Evolutionary conservation across 2,888 invertebrate genomes (phyloP).

Genomic region (Pterobdella sp.): DNA sequence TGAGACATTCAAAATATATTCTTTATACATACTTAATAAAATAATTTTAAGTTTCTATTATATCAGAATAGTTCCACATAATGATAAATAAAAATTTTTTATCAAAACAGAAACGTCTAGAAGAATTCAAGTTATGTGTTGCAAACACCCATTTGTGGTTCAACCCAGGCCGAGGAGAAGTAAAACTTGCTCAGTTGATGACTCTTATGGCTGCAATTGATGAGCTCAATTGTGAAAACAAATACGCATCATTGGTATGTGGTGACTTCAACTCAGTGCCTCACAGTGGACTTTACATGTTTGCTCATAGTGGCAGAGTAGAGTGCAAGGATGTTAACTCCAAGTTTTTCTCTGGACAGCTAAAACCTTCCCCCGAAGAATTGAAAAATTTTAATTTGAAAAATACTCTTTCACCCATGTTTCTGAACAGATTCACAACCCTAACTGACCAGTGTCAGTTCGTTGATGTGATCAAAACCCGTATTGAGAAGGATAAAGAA

Average conservation of each 20-base stretch:
- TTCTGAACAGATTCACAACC: slow-evolving; percentile 49
- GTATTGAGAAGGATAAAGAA: slow-evolving; percentile 3
- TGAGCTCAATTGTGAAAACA: slow-evolving; percentile 41
- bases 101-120: not conserved
- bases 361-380: slow-evolving; percentile 40
- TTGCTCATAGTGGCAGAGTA: slow-evolving; percentile 63
- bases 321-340: slow-evolving; percentile 45
- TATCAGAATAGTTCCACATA: too few relatives aligned
- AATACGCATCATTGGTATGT: slow-evolving; percentile 73
- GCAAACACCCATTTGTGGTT: slow-evolving; percentile 83
- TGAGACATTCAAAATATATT: not conserved
- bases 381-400: slow-evolving; percentile 38
- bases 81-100: too few relatives aligned
- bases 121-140: slow-evolving; percentile 25
- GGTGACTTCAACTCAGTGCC: slow-evolving; percentile 88
- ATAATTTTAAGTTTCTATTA: too few relatives aligned
- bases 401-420: slow-evolving; percentile 31
- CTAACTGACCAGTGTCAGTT: slow-evolving; percentile 55
- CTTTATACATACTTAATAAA: too few relatives aligned
- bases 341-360: slow-evolving; percentile 46
- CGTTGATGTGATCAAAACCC: slow-evolving; percentile 30
- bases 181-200: slow-evolving; percentile 78
- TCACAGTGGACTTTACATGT: slow-evolving; percentile 63
- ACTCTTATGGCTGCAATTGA: slow-evolving; percentile 76
- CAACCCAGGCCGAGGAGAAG: slow-evolving; percentile 79